Percentiles rank a stretch among this genome's conserved stretches.
phyloP scores from a whole-genome alignment of 2,797 vertebrate genomes.

The Galaxias olidus region DNA sequence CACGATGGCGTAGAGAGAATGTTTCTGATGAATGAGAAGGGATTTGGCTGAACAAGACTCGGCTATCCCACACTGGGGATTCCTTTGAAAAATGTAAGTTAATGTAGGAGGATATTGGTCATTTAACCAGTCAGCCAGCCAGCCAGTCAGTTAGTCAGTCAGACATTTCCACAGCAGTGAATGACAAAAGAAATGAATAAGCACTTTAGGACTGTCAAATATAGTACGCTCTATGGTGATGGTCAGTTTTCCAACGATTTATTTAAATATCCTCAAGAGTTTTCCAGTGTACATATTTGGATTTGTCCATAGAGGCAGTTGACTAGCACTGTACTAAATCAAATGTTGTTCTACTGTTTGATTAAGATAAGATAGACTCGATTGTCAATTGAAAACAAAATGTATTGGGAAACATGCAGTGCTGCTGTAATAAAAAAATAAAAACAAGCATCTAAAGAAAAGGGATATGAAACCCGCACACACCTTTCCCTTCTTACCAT shows the following conservation, averaged over 20 bases:
- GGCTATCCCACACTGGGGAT: no score
- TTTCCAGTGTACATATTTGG: neutral
- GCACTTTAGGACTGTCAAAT: conserved; percentile 59
- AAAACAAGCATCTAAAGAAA: no score
- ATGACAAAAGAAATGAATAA: conserved; percentile 35
- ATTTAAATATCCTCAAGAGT: conserved; percentile 46
- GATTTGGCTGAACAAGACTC: no score
- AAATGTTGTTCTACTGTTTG: neutral
- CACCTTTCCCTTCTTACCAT: conserved; percentile 21
- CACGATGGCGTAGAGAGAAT: no score
- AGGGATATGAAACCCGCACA: no score
- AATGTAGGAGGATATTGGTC: no score
- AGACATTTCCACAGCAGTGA: conserved; percentile 42
- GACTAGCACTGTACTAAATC: neutral
- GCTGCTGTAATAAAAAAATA: no score
- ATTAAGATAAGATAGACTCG: conserved; percentile 37
- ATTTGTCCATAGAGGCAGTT: neutral
- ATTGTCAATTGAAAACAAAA: conserved; percentile 2
- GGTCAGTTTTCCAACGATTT: neutral
- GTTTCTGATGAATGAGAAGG: no score
- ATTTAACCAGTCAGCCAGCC: conserved; percentile 21
- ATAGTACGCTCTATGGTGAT: conserved; percentile 22
- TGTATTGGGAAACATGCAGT: no score
- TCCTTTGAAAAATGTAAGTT: no score
- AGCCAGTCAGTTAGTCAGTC: conserved; percentile 18